Percentiles rank a stretch among this genome's conserved stretches.
Conservation (phyloP, 2,888 invertebrate species). For the Bugula neritina region DNA sequence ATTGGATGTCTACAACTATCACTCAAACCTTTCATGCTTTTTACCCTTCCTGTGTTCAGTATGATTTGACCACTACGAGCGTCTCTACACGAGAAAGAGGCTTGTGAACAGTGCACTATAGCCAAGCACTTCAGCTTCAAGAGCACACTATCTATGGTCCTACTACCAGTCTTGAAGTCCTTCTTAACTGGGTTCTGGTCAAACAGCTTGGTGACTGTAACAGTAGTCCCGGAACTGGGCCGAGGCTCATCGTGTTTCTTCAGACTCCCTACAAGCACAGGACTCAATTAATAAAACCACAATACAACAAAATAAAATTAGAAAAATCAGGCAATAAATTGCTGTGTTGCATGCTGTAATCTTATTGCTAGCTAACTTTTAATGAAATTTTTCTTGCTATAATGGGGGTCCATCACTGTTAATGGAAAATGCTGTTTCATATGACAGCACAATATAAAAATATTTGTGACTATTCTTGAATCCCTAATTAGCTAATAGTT, state of each 20-base stretch:
- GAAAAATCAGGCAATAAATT: neutral
- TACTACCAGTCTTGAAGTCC: neutral
- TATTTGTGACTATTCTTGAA: too few relatives aligned
- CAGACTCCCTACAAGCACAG: slow-evolving; percentile 1
- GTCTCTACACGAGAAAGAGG: neutral
- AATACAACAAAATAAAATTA: neutral
- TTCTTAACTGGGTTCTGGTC: neutral
- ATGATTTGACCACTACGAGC: neutral
- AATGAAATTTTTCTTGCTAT: too few relatives aligned
- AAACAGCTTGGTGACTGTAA: neutral
- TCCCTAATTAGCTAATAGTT: too few relatives aligned
- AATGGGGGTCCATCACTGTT: too few relatives aligned
- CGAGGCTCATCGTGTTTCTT: neutral
- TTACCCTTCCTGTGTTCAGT: neutral
- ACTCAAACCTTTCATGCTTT: neutral
- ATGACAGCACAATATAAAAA: too few relatives aligned
- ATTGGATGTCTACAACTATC: too few relatives aligned
- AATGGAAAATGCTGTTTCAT: too few relatives aligned
- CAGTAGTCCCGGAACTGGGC: neutral
- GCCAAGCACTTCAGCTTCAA: neutral
- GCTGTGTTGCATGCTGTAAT: too few relatives aligned
- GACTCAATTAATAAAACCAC: neutral
- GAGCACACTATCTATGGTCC: neutral
- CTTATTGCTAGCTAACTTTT: too few relatives aligned
- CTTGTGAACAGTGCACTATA: slow-evolving; percentile 13